These are phyloP conservation scores for Oxyteleia sp. DNA, from an alignment of 2,888 invertebrate species.

Conservation along the genomic window DNA sequence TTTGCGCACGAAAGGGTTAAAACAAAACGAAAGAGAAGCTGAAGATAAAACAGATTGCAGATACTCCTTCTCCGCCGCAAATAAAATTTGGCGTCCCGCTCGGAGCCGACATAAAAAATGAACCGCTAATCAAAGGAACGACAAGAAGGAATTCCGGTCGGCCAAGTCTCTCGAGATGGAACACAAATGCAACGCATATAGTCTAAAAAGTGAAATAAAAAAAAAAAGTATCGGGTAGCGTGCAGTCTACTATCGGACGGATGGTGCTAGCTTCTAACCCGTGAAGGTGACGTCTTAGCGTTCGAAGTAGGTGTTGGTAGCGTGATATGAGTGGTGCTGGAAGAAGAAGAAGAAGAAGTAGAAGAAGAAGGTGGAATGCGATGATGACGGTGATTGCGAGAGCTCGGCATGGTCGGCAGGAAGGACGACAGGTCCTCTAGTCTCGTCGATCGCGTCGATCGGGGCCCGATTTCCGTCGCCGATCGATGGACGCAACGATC, in stretches of 20 bases:
- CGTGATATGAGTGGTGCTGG: constrained; percentile 86
- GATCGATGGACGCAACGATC: constrained; percentile 79
- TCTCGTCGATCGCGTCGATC: constrained; percentile 52
- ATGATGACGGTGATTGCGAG: constrained; percentile 77
- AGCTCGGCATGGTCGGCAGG: constrained; percentile 72
- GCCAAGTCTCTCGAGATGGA: too few species aligned
- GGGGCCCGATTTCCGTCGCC: constrained; percentile 66
- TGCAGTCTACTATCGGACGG: constrained; percentile 80
- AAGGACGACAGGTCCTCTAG: constrained; percentile 74
- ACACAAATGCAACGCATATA: neutral
- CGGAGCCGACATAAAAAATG: too few species aligned
- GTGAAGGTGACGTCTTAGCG: constrained; percentile 80
- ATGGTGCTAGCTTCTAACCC: constrained; percentile 83
- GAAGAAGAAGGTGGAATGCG: constrained; percentile 84
- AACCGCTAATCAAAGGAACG: neutral
- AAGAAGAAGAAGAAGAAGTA: constrained; percentile 85
- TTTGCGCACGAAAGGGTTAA: neutral
- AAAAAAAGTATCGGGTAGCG: constrained; percentile 62
- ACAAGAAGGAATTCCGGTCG: neutral
- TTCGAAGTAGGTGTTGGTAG: constrained; percentile 83
- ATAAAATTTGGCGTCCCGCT: too few species aligned
- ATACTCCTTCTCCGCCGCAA: too few species aligned
- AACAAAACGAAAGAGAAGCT: too few species aligned
- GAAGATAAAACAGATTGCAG: too few species aligned
- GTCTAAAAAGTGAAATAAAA: too few species aligned